Percentiles rank a stretch among this genome's conserved stretches.
Evolutionary conservation across 2,113 vertebrate species (phyloP).

Genomic region (Ploceus nigricollis): DNA sequence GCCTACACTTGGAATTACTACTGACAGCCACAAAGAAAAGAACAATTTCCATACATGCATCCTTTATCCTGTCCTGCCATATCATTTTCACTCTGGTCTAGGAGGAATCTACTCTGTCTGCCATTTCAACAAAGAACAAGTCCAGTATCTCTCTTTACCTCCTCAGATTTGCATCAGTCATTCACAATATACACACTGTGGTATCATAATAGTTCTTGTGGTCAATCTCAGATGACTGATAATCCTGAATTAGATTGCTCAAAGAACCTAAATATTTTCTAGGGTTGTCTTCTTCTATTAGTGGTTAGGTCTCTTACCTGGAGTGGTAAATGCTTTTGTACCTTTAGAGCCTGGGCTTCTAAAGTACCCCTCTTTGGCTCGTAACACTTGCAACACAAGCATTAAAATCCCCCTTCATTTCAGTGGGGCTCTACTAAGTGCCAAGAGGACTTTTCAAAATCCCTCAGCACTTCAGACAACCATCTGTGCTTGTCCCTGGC

Average conservation of each 20-base stretch:
- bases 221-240: neutral
- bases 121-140: neutral
- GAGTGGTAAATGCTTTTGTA: neutral
- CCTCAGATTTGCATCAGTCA: neutral
- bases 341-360: neutral
- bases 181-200: neutral
- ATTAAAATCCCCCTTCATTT: neutral
- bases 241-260: neutral
- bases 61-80: neutral
- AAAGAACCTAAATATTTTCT: neutral
- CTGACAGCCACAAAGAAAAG: neutral
- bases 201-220: neutral
- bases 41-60: neutral
- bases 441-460: neutral
- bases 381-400: neutral
- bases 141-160: neutral
- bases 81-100: neutral
- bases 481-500: neutral
- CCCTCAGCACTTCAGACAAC: neutral
- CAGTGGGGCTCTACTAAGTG: neutral
- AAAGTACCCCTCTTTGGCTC: neutral
- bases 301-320: neutral
- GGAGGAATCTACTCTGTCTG: neutral
- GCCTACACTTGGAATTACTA: neutral
- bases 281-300: neutral